Conservation (phyloP, 2,113 vertebrate species). For the Lipophrys pholis region DNA sequence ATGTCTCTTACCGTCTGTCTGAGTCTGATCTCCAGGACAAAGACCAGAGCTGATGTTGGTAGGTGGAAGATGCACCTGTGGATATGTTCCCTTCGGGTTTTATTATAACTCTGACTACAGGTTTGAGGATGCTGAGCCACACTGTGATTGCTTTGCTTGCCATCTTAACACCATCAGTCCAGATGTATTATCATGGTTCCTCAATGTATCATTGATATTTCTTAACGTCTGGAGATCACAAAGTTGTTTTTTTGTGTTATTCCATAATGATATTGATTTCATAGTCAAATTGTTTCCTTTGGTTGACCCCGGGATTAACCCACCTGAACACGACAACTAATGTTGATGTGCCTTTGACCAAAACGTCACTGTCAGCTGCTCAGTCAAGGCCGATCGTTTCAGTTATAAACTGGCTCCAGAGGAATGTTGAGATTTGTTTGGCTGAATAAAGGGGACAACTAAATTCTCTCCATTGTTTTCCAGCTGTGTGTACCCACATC, state of each 20-base stretch:
- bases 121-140: too few species aligned
- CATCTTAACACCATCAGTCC: too few species aligned
- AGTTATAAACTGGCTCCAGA: too few species aligned
- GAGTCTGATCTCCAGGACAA: conserved; percentile 82
- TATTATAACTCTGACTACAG: background rate
- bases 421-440: too few species aligned
- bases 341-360: background rate
- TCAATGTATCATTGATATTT: too few species aligned
- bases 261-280: background rate
- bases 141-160: too few species aligned
- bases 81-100: background rate
- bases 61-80: background rate
- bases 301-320: background rate
- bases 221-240: too few species aligned
- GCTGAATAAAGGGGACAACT: too few species aligned
- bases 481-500: conserved; percentile 22
- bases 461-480: background rate
- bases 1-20: conserved; percentile 89
- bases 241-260: too few species aligned
- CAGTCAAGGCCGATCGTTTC: too few species aligned
- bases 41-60: conserved; percentile 47
- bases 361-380: background rate
- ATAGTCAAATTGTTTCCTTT: background rate
- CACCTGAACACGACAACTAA: background rate
- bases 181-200: too few species aligned